Percentiles rank a stretch among this genome's conserved stretches.
These are phyloP conservation scores for Choloepus didactylus DNA, from an alignment of 2,797 vertebrate species.

Conservation along the genomic window DNA sequence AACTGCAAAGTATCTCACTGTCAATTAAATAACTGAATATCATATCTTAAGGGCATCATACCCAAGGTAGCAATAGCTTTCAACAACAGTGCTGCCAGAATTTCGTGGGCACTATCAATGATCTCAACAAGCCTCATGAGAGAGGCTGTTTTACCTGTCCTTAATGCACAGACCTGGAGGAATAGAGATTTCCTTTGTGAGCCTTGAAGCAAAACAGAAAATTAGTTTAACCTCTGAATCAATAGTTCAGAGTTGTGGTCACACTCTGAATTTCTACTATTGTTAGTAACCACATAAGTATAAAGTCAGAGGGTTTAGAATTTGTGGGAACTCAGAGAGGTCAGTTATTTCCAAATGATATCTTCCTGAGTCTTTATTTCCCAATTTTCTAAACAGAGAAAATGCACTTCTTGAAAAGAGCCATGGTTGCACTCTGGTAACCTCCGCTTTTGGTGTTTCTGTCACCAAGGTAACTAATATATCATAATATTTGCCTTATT, in stretches of 20 bases:
- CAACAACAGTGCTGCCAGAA: background rate
- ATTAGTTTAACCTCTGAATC: background rate
- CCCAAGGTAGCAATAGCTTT: background rate
- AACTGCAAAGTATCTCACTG: background rate
- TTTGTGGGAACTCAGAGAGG: background rate
- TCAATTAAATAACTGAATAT: constrained; percentile 29
- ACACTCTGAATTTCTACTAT: background rate
- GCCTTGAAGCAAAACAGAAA: background rate
- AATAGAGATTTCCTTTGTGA: background rate
- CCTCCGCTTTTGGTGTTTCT: background rate
- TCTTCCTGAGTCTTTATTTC: background rate
- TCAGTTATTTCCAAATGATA: background rate
- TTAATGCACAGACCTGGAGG: background rate
- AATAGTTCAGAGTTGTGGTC: background rate
- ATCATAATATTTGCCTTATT: background rate
- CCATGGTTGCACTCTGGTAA: no score
- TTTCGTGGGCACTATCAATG: background rate
- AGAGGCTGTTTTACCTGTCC: background rate
- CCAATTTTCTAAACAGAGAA: constrained; percentile 16
- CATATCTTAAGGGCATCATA: background rate
- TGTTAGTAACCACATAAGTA: background rate
- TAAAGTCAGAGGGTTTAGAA: background rate
- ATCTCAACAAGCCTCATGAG: background rate
- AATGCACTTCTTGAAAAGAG: background rate
- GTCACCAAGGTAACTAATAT: constrained; percentile 36